Base-by-base conservation (phyloP, 2,888 invertebrate genomes). In the Euphydryas editha region DNA sequence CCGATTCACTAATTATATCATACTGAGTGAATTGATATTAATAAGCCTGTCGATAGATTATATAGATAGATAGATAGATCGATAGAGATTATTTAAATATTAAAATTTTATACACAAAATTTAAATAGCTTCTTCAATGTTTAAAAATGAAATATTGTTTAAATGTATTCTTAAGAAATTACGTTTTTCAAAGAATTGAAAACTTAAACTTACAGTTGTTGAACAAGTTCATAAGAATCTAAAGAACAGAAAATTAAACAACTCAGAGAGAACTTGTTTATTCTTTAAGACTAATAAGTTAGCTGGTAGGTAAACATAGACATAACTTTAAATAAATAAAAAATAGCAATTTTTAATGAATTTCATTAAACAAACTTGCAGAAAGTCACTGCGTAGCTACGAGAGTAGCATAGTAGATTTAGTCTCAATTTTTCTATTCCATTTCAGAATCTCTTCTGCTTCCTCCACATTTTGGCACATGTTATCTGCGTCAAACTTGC, bases 211-310 rank as follows among this genome's bases (percentile, higher is more conserved):
- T 39, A 39, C 36, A 37, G 37, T 47, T 47, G 46, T 24, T 57
- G 56, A 47, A 62, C 37, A 57, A 58, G 39, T 58, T 63, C 42
- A 24, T 5, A 58, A 57, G 17, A 57, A 58, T 57, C 63, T 63
- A 58, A 49, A n/a, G 39, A 63, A 49, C 18, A 63, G 49, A 57
- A 58, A 42, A 58, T 58, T 58, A 57, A 49, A 58, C 24, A 42
- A 63, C 24, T 49, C n/a, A 49, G 30, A 42, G 10, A 13, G 24
- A 63, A 51, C 18, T 51, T 58, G 57, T 51, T 58, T 42, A 39
- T 10, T 21, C 18, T 39, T 57, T 57, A 21, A 21, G 36, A 15
- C 20, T 42, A 20, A 57, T 54, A 36, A 54, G 13, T 49, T 21
- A 11, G 11, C 10, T 11, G 18, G 47, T 10, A 20, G 7, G 15